Conservation (phyloP, 2,888 invertebrate species). For the Lycophotia porphyrea region DNA sequence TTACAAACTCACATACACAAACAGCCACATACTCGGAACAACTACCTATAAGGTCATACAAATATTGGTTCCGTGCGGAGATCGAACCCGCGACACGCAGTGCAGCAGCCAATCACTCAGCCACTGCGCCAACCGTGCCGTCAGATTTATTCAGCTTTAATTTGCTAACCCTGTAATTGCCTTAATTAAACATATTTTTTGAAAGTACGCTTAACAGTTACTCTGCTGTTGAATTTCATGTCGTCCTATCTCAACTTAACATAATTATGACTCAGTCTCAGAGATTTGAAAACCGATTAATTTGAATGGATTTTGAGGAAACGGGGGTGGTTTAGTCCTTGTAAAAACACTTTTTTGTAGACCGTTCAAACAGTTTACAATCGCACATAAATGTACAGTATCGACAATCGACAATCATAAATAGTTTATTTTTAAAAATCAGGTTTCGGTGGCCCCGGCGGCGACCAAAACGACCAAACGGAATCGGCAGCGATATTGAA, state of each 20-base stretch:
- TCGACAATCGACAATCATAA: conserved; percentile 58
- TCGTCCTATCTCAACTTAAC: not conserved
- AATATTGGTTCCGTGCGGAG: too few relatives aligned
- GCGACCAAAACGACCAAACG: conserved; percentile 95
- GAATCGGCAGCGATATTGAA: conserved; percentile 99
- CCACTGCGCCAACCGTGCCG: too few relatives aligned
- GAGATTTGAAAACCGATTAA: not conserved
- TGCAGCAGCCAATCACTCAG: too few relatives aligned
- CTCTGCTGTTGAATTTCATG: not conserved
- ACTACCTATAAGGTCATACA: too few relatives aligned
- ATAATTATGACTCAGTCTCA: not conserved
- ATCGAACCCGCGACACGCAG: too few relatives aligned
- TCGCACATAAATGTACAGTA: conserved; percentile 43
- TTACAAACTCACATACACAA: too few relatives aligned
- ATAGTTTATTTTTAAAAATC: conserved; percentile 72
- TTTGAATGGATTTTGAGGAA: not conserved
- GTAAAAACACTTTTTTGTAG: conserved; percentile 24
- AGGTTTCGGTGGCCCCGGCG: conserved; percentile 90
- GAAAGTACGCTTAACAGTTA: not conserved
- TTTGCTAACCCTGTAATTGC: not conserved
- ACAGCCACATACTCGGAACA: too few relatives aligned
- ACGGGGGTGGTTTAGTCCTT: not conserved
- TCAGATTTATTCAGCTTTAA: not conserved
- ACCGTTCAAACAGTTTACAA: conserved; percentile 77
- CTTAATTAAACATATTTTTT: not conserved